These are phyloP conservation scores for Hormiphora californensis DNA, from an alignment of 37 sponge, comb jelly and placozoan species.

Conservation along the genomic window DNA sequence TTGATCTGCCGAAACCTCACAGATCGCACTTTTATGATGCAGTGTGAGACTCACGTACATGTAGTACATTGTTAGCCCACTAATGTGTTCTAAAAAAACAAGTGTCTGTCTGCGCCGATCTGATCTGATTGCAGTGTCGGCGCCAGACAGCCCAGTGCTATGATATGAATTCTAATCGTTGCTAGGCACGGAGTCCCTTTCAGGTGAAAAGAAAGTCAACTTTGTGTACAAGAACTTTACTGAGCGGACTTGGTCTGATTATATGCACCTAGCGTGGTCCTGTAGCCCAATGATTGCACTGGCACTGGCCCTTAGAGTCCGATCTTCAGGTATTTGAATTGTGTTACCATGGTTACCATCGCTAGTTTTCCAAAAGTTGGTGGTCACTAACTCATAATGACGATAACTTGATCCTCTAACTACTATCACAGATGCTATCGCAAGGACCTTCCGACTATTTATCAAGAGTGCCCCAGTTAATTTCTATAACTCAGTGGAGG, in stretches of 20 bases:
- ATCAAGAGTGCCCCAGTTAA: conserved; percentile 32
- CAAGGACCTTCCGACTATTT: neutral
- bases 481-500: conserved; percentile 45
- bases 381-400: neutral
- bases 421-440: neutral
- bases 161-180: too few species aligned
- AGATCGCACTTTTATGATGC: too few species aligned
- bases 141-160: too few species aligned
- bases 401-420: neutral
- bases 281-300: conserved; percentile 33
- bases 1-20: too few species aligned
- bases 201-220: conserved; percentile 43
- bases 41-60: too few species aligned
- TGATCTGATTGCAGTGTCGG: too few species aligned
- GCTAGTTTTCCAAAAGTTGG: neutral
- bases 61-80: too few species aligned
- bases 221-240: conserved; percentile 50
- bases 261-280: conserved; percentile 41
- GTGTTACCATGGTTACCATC: too few species aligned
- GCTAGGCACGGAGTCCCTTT: too few species aligned
- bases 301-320: conserved; percentile 23
- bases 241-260: conserved; percentile 24
- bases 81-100: too few species aligned
- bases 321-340: neutral
- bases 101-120: too few species aligned